Base-by-base conservation (phyloP, 2,113 vertebrate species). In the Origma solitaria region DNA sequence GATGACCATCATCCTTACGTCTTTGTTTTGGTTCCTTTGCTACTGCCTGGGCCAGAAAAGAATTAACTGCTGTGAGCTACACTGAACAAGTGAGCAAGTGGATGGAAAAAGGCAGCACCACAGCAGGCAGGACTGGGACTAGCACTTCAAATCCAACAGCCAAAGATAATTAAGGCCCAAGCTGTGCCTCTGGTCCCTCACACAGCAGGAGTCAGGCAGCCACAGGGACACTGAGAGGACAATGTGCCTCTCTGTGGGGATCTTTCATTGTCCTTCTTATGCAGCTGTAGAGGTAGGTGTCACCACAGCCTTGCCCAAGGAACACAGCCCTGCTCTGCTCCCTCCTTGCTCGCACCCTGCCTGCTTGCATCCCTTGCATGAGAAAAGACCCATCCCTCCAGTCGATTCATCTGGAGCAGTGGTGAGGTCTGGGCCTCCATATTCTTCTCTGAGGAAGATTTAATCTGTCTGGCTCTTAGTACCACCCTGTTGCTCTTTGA, bases 401-500 rank as follows among this genome's bases (percentile, higher is more conserved):
- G 25, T 20, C 42, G 31, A 72, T 57, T 73, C 23, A 51, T 50
- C 44, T 44, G 30, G 54, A 83, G 75, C 54, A 83, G 54, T 15
- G 21, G n/a, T 82, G 65, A 92, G 64, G 22, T 38, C 42, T 78
- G 33, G 44, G 37, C 78, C 71, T 92, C 68, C 38, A 24, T 91
- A 72, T 50, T 89, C 65, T 65, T 84, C 71, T 82, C 62, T 40
- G 75, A 93, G 62, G 66, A 95, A 93, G 71, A 94, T 60, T 95
- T 90, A 94, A 94, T 90, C 84, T 86, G 71, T 90, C 71, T 82
- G 54, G 42, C 51, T 85, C 58, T 89, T 87, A 82, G 73, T 57
- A 88, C 61, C 27, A 93, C 27, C 49, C 60, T 13, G 8, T 35
- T 91, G 65, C 73, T 91, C 77, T 94, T 91, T 92, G 94, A 95